Evolutionary conservation across 2,797 vertebrate species (phyloP).

Genomic region (Harpagifer antarcticus): DNA sequence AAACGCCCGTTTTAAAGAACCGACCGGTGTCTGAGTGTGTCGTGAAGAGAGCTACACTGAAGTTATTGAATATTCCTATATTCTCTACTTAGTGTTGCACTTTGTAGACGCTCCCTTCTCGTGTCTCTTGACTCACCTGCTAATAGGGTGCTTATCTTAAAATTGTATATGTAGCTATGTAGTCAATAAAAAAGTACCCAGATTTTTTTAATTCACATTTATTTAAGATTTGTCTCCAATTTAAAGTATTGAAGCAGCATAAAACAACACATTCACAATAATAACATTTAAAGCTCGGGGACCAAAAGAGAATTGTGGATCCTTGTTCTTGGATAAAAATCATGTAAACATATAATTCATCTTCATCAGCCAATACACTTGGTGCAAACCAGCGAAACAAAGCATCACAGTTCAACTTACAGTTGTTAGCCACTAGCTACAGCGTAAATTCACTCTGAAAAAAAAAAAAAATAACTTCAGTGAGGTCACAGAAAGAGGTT

Average conservation of each 20-base stretch:
- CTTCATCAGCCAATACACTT: constrained; percentile 9
- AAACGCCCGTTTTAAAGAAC: too few relatives aligned
- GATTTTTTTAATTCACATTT: constrained; percentile 37
- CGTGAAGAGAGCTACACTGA: too few relatives aligned
- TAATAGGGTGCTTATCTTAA: neutral
- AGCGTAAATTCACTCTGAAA: neutral
- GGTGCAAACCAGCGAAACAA: constrained; percentile 3
- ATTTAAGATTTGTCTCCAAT: constrained; percentile 48
- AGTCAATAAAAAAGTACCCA: neutral
- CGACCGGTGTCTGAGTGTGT: too few relatives aligned
- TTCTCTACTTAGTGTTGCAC: too few relatives aligned
- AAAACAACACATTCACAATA: constrained; percentile 37
- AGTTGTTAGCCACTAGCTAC: neutral
- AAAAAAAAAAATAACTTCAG: neutral
- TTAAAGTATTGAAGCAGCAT: constrained; percentile 43
- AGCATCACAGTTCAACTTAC: constrained; percentile 16
- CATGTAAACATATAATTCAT: constrained; percentile 54
- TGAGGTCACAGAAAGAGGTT: constrained; percentile 1
- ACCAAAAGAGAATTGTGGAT: neutral
- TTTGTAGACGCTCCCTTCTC: too few relatives aligned
- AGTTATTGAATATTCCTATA: too few relatives aligned
- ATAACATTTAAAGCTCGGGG: neutral
- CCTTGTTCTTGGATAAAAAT: constrained; percentile 33
- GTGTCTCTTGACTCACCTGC: too few relatives aligned
- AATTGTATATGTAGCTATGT: too few relatives aligned